phyloP scores from a whole-genome alignment of 2,113 vertebrate species.

The Melanostigma gelatinosum region DNA sequence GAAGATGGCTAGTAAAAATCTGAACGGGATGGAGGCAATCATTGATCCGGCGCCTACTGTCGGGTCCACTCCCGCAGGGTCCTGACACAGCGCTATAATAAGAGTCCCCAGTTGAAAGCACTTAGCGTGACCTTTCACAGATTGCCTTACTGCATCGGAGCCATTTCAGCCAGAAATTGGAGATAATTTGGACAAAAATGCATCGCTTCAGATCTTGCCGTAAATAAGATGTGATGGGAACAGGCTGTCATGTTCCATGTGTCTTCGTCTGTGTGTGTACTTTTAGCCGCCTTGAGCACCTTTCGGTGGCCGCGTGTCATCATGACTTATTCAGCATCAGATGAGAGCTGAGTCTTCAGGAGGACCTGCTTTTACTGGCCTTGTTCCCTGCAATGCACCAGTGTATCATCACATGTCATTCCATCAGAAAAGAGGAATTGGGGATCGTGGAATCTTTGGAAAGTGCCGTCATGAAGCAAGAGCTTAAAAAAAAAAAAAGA shows the following conservation, averaged over 20 bases:
- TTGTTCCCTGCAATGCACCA: conserved; percentile 12
- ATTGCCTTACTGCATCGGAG: conserved; percentile 30
- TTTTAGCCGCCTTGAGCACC: conserved; percentile 12
- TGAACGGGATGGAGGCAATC: conserved; percentile 36
- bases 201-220: background rate
- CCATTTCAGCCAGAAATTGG: conserved; percentile 18
- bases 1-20: background rate
- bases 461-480: background rate
- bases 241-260: background rate
- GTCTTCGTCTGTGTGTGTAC: conserved; percentile 6
- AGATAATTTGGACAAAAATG: conserved; percentile 31
- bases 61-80: conserved; percentile 34
- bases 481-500: background rate
- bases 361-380: conserved; percentile 11
- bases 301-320: conserved; percentile 24
- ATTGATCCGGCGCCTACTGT: conserved; percentile 47
- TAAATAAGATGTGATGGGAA: background rate
- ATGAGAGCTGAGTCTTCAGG: conserved; percentile 29
- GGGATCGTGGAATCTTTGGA: background rate
- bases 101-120: conserved; percentile 30
- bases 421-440: background rate
- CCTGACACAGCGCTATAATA: conserved; percentile 52
- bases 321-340: conserved; percentile 25
- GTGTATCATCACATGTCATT: background rate
- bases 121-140: conserved; percentile 27